Percentiles rank a stretch among this genome's conserved stretches.
Conservation (phyloP, 2,113 vertebrate genomes). For the Irena cyanogastra region DNA sequence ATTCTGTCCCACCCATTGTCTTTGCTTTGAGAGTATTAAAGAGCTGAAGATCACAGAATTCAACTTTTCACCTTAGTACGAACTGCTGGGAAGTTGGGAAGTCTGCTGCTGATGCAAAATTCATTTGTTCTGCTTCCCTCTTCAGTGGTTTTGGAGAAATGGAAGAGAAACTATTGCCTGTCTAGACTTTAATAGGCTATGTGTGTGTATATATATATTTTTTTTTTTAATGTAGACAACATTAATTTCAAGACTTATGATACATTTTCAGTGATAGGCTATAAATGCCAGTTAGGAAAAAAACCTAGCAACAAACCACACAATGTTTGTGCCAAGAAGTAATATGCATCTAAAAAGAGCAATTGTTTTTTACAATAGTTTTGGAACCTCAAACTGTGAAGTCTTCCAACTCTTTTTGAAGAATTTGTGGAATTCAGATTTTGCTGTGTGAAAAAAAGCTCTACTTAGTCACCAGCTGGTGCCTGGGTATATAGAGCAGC, state of each 20-base stretch:
- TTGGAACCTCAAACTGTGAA: neutral
- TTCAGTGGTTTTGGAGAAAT: conserved; percentile 27
- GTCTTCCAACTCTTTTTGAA: neutral
- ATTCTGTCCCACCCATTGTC: neutral
- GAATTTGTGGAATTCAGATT: neutral
- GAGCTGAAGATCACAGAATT: neutral
- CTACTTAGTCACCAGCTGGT: neutral
- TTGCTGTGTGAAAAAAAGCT: neutral
- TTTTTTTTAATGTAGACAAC: neutral
- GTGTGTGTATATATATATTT: too few relatives aligned
- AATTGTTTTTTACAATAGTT: neutral
- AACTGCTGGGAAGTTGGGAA: neutral
- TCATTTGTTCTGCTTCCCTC: conserved; percentile 21
- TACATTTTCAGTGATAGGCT: neutral
- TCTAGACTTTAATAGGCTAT: conserved; percentile 22
- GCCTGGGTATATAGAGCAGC: neutral
- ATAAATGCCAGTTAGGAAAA: neutral
- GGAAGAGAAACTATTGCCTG: neutral
- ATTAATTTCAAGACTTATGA: neutral
- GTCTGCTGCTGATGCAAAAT: conserved; percentile 14
- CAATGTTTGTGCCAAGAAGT: neutral
- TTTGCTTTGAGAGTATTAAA: conserved; percentile 13
- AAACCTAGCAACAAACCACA: neutral
- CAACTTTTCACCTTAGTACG: neutral
- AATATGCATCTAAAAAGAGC: neutral